Conservation (phyloP, 1,140 invertebrate species). For the Trichoplusia ni region DNA sequence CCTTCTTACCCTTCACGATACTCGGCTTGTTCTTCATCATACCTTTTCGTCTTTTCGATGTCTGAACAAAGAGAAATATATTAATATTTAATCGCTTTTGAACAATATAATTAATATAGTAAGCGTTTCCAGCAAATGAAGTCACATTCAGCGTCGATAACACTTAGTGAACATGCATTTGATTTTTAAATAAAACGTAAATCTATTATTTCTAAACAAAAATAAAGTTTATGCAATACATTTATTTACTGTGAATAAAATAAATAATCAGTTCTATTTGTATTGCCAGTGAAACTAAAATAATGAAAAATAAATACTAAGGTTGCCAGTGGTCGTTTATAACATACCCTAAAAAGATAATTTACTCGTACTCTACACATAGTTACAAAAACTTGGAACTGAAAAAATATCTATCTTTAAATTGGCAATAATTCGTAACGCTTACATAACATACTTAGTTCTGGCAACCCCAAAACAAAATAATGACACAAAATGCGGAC, state of each 20-base stretch:
- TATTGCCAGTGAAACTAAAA: background rate
- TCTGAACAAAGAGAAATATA: constrained; percentile 84
- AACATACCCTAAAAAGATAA: background rate
- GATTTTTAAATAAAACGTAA: background rate
- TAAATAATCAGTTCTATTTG: no score
- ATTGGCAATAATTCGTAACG: background rate
- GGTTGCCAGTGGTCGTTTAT: no score
- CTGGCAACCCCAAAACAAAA: constrained; percentile 22
- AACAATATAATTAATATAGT: background rate
- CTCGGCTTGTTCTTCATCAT: constrained; percentile 93
- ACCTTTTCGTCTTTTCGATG: constrained; percentile 91
- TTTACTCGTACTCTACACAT: background rate
- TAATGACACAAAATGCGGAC: background rate
- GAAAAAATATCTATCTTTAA: background rate
- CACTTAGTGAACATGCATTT: background rate
- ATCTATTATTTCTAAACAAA: background rate
- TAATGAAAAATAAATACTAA: no score
- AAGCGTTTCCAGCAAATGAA: constrained; percentile 3
- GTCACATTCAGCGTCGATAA: background rate
- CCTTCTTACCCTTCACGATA: constrained; percentile 91
- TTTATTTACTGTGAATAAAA: background rate
- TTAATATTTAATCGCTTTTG: background rate
- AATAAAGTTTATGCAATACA: no score
- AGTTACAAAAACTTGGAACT: background rate
- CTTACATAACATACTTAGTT: background rate